phyloP scores from a whole-genome alignment of 2,888 invertebrate genomes.

The Nipponacmea schrenckii region DNA sequence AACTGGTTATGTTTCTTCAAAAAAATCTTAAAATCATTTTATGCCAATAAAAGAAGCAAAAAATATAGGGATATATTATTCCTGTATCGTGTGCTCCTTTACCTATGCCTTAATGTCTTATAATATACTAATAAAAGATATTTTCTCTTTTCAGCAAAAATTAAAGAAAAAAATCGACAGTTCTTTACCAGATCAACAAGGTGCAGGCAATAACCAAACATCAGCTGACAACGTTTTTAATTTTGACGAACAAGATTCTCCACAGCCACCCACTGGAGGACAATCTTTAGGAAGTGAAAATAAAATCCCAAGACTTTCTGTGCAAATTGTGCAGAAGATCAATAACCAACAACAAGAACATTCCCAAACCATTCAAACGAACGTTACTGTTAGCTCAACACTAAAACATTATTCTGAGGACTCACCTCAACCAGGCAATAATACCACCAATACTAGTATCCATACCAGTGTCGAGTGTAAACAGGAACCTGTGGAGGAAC shows the following conservation, averaged over 20 bases:
- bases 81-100: too few relatives aligned
- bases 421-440: constrained; percentile 23
- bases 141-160: constrained; percentile 44
- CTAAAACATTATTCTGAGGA: constrained; percentile 75
- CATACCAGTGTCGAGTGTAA: constrained; percentile 63
- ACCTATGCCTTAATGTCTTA: too few relatives aligned
- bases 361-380: constrained; percentile 88
- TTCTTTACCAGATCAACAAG: constrained; percentile 29
- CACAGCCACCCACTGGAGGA: constrained; percentile 30
- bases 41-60: too few relatives aligned
- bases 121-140: too few relatives aligned
- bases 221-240: constrained; percentile 44
- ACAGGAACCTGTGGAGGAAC: constrained; percentile 74
- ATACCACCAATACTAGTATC: constrained; percentile 36
- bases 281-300: constrained; percentile 27
- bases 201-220: constrained; percentile 29
- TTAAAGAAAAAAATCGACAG: constrained; percentile 56
- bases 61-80: too few relatives aligned
- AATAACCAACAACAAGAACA: constrained; percentile 78
- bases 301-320: constrained; percentile 75
- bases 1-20: too few relatives aligned
- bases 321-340: constrained; percentile 88
- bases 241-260: constrained; percentile 46
- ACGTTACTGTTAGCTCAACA: constrained; percentile 83
- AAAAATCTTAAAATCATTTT: too few relatives aligned